These are phyloP conservation scores for Neocrepidodera transversa DNA, from an alignment of 2,888 invertebrate genomes.

Conservation along the genomic window DNA sequence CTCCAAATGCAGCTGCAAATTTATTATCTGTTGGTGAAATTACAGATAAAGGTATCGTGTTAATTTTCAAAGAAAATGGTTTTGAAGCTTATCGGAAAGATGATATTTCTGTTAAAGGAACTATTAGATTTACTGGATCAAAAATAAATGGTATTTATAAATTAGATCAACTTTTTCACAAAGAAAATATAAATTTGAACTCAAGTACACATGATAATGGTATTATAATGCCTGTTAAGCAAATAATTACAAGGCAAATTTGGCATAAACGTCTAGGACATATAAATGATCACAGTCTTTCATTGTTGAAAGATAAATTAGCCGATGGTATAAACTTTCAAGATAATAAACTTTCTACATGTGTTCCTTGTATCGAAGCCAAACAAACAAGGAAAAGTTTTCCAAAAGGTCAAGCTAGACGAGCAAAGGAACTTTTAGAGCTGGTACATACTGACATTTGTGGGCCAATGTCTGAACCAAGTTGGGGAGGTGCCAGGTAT, in stretches of 20 bases:
- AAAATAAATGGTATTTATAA: slow-evolving; percentile 1
- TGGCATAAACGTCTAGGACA: background rate
- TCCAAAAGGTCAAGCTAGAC: background rate
- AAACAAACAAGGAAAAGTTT: background rate
- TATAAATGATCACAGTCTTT: background rate
- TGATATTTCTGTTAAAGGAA: background rate
- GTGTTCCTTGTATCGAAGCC: background rate
- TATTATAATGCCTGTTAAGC: background rate
- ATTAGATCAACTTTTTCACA: background rate
- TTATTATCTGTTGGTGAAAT: background rate
- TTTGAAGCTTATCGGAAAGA: background rate
- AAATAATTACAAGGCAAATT: background rate
- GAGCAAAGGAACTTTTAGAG: slow-evolving; percentile 5
- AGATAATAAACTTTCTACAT: background rate
- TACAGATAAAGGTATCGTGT: background rate
- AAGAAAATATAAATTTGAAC: background rate
- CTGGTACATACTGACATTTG: slow-evolving; percentile 10
- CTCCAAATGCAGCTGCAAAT: background rate
- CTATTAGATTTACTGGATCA: background rate
- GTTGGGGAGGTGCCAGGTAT: slow-evolving; percentile 5
- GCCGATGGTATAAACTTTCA: background rate
- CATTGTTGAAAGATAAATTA: background rate
- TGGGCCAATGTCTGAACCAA: slow-evolving; percentile 1
- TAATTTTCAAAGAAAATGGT: slow-evolving; percentile 1
- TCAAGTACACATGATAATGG: background rate